A percentile compares a stretch with the other conserved stretches of the same genome.
These are phyloP conservation scores for Cynoglossus semilaevis DNA, from an alignment of 2,113 vertebrate species.

Conservation along the genomic window DNA sequence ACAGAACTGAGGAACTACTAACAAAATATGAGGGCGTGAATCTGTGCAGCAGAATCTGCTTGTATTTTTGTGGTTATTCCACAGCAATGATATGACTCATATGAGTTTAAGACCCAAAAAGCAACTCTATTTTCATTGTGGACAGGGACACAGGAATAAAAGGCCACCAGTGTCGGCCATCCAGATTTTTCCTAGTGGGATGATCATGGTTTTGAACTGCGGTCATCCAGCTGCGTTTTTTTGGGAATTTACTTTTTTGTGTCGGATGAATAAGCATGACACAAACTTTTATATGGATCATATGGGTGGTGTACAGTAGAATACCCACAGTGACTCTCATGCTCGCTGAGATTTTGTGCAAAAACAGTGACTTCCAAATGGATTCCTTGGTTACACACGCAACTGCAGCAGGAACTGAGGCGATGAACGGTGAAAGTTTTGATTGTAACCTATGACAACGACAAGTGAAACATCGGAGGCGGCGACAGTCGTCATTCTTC, in stretches of 20 bases:
- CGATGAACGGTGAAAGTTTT: too few relatives aligned
- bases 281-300: constrained; percentile 7
- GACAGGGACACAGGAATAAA: constrained; percentile 27
- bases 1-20: constrained; percentile 17
- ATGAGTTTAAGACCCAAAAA: constrained; percentile 1
- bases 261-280: constrained; percentile 10
- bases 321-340: neutral
- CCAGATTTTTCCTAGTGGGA: constrained; percentile 15
- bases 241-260: constrained; percentile 10
- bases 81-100: constrained; percentile 23
- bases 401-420: too few relatives aligned
- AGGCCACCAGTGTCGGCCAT: constrained; percentile 28
- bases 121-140: constrained; percentile 25
- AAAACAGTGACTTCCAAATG: too few relatives aligned
- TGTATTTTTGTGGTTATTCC: constrained; percentile 42
- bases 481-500: too few relatives aligned
- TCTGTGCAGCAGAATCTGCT: constrained; percentile 43
- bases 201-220: constrained; percentile 25
- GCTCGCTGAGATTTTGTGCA: too few relatives aligned
- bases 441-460: too few relatives aligned
- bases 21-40: constrained; percentile 11
- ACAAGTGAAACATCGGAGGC: too few relatives aligned
- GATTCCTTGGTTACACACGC: too few relatives aligned
- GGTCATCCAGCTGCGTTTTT: constrained; percentile 30
- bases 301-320: neutral